Conservation (phyloP, 2,888 invertebrate species). For the Lepeophtheirus nordmannii region DNA sequence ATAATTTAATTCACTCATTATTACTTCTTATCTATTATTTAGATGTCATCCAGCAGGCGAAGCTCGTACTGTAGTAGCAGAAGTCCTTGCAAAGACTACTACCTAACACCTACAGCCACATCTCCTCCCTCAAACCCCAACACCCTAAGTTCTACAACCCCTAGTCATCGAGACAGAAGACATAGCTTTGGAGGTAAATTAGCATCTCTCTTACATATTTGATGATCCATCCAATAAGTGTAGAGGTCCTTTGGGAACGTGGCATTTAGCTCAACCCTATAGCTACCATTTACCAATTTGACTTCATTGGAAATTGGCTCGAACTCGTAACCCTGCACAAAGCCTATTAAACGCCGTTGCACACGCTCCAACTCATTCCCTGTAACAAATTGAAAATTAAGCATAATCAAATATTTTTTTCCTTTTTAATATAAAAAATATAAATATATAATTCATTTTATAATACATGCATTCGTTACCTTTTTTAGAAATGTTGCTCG, state of each 20-base stretch:
- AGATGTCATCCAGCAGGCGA: not conserved
- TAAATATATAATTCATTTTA: too few species aligned
- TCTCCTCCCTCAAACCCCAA: not conserved
- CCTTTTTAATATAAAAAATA: too few species aligned
- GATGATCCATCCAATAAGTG: not conserved
- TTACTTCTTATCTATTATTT: not conserved
- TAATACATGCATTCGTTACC: too few species aligned
- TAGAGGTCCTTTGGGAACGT: not conserved
- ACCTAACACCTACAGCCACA: not conserved
- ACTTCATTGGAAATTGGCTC: not conserved
- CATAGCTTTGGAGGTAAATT: slow-evolving; percentile 1
- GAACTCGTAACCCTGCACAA: not conserved
- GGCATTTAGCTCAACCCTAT: not conserved
- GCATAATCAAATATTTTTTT: too few species aligned
- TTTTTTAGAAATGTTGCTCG: too few species aligned
- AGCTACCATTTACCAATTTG: not conserved
- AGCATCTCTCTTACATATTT: slow-evolving; percentile 1
- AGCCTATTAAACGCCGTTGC: not conserved
- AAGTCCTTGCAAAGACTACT: not conserved
- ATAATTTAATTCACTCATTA: too few species aligned
- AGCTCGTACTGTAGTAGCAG: not conserved
- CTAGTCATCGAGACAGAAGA: not conserved
- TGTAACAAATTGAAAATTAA: not conserved
- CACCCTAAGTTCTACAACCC: not conserved
- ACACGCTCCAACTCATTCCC: not conserved